Percentiles rank a stretch among this genome's conserved stretches.
These are phyloP conservation scores for Myoxocephalus aenaeus DNA, from an alignment of 2,797 vertebrate genomes.

Conservation along the genomic window DNA sequence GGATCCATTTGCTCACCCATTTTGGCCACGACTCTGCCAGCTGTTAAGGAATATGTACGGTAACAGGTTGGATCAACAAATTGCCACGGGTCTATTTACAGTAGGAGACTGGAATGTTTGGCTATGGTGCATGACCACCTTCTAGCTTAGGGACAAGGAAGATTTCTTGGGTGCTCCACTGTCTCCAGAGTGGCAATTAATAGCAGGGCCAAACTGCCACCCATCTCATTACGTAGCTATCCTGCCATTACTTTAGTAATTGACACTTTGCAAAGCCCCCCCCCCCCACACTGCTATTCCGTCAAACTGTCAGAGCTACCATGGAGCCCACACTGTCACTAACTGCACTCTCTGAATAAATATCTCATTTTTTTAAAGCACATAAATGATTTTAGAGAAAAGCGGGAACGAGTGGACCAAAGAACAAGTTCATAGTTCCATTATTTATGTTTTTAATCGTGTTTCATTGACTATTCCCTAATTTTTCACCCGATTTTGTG, in stretches of 20 bases:
- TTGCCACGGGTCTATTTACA: not conserved
- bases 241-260: not conserved
- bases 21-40: not conserved
- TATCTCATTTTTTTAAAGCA: too few species aligned
- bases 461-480: too few species aligned
- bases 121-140: not conserved
- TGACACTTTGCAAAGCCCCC: not conserved
- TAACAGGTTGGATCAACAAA: slow-evolving; percentile 7
- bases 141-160: not conserved
- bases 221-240: not conserved
- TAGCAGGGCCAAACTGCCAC: not conserved
- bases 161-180: slow-evolving; percentile 4
- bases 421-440: too few species aligned
- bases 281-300: too few species aligned
- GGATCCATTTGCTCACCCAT: not conserved
- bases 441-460: too few species aligned
- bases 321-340: too few species aligned
- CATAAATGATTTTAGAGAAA: too few species aligned
- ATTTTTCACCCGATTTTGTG: too few species aligned
- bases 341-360: too few species aligned
- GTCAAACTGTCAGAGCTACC: too few species aligned
- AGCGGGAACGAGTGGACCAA: too few species aligned
- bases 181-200: slow-evolving; percentile 8
- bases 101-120: slow-evolving; percentile 20
- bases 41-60: not conserved